Evolutionary conservation across 64 coral and sea anemone species (phyloP).

Genomic region (Astreopora myriophthalma): DNA sequence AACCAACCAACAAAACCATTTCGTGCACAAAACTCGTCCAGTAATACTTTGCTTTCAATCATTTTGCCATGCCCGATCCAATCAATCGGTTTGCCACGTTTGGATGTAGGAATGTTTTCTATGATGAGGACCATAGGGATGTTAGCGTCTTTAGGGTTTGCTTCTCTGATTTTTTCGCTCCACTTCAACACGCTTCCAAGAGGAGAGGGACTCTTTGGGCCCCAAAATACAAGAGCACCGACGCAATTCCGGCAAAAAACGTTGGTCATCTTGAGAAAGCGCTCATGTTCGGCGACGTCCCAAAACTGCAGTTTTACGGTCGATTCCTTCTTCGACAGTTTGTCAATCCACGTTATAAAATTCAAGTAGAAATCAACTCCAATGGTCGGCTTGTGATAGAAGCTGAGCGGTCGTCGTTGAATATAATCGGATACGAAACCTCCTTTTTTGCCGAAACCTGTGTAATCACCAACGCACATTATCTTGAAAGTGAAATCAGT

Average conservation of each 20-base stretch:
- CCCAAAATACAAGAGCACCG: slow-evolving; percentile 91
- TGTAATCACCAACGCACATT: slow-evolving; percentile 94
- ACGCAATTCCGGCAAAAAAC: slow-evolving; percentile 86
- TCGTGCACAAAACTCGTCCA: slow-evolving; percentile 81
- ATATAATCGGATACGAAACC: slow-evolving; percentile 92
- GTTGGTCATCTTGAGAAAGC: slow-evolving; percentile 92
- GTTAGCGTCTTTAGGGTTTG: slow-evolving; percentile 62
- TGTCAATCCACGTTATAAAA: slow-evolving; percentile 80
- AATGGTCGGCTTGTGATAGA: slow-evolving; percentile 93
- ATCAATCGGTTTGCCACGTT: slow-evolving; percentile 74
- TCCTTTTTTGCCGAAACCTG: slow-evolving; percentile 93
- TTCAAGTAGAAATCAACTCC: slow-evolving; percentile 93
- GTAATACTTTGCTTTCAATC: slow-evolving; percentile 59
- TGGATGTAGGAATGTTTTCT: slow-evolving; percentile 92
- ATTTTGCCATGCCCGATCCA: slow-evolving; percentile 90
- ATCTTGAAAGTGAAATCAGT: slow-evolving; percentile 96
- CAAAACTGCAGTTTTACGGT: slow-evolving; percentile 92
- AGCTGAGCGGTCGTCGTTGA: slow-evolving; percentile 81
- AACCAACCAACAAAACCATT: slow-evolving; percentile 89
- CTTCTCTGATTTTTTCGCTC: slow-evolving; percentile 92
- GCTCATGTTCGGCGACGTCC: slow-evolving; percentile 91
- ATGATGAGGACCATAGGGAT: slow-evolving; percentile 90
- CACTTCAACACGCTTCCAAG: slow-evolving; percentile 85
- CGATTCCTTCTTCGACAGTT: slow-evolving; percentile 41
- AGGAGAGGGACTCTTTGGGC: slow-evolving; percentile 90